Evolutionary conservation across 92 coral and sea anemone genomes (phyloP).

Genomic region (Zoanthus gigantus): DNA sequence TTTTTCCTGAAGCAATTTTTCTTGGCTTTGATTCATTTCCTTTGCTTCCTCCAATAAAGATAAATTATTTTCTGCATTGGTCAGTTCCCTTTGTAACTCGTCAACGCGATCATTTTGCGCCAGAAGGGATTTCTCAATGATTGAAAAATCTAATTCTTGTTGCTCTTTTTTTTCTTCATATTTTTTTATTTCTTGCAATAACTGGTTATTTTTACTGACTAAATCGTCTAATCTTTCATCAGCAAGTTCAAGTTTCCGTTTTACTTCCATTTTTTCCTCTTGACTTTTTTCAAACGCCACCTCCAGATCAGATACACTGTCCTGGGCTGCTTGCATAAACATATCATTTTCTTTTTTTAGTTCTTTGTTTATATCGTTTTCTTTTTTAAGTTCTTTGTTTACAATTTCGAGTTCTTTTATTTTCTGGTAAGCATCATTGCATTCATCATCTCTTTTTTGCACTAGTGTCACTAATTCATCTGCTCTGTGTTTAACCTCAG

Average conservation of each 20-base stretch:
- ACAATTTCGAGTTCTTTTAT: conserved; percentile 56
- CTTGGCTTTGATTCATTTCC: conserved; percentile 69
- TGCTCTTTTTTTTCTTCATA: conserved; percentile 57
- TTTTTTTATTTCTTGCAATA: conserved; percentile 49
- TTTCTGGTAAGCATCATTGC: conserved; percentile 63
- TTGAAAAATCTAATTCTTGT: conserved; percentile 52
- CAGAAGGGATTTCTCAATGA: conserved; percentile 47
- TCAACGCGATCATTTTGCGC: conserved; percentile 59
- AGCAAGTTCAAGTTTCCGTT: conserved; percentile 61
- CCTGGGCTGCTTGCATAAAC: conserved; percentile 45
- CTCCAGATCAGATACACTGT: conserved; percentile 70
- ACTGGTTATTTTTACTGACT: conserved; percentile 51
- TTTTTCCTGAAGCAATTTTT: conserved; percentile 72
- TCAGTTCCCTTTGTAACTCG: conserved; percentile 61
- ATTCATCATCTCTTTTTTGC: conserved; percentile 56
- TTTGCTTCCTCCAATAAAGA: conserved; percentile 69
- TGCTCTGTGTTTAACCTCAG: conserved; percentile 52
- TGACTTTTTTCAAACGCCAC: conserved; percentile 74
- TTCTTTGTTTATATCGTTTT: conserved; percentile 48
- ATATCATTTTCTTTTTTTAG: conserved; percentile 60
- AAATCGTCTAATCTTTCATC: conserved; percentile 61
- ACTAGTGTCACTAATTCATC: conserved; percentile 61
- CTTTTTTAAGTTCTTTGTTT: conserved; percentile 43
- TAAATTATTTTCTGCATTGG: conserved; percentile 60
- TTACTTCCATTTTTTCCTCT: conserved; percentile 55